These are phyloP conservation scores for Montipora capitata DNA, from an alignment of 92 coral and sea anemone species.

Conservation along the genomic window DNA sequence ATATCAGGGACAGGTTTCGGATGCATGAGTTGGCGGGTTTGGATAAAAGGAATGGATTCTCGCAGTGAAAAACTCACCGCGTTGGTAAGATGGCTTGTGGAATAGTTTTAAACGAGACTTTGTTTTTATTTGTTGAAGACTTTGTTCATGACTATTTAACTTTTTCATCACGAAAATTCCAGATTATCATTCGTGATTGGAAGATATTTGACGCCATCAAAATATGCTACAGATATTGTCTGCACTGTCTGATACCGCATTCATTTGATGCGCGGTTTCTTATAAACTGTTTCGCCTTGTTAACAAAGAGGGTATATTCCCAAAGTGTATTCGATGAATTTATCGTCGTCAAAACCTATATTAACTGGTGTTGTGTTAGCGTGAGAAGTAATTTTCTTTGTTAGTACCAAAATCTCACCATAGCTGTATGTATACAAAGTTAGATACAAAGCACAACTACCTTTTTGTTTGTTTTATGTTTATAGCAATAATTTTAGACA, in stretches of 20 bases:
- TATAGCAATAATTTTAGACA: too few species aligned
- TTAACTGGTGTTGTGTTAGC: not conserved
- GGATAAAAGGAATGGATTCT: not conserved
- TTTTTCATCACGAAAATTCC: not conserved
- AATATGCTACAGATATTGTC: conserved; percentile 12
- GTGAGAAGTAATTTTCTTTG: not conserved
- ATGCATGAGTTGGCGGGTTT: conserved; percentile 88
- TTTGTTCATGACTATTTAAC: not conserved
- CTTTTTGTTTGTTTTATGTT: not conserved
- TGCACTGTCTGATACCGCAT: not conserved
- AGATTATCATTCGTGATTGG: conserved; percentile 24
- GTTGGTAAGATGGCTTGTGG: not conserved
- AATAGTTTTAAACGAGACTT: not conserved
- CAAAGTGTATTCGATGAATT: not conserved
- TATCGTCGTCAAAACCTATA: not conserved
- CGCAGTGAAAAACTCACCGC: not conserved
- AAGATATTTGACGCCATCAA: conserved; percentile 16
- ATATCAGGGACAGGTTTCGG: conserved; percentile 98
- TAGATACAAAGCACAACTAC: not conserved
- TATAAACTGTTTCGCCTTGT: too few species aligned
- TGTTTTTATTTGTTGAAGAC: not conserved
- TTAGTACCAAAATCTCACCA: conserved; percentile 23
- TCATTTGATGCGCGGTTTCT: too few species aligned
- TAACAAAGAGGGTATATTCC: conserved; percentile 1
- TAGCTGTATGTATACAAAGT: conserved; percentile 2